Percentiles rank a stretch among this genome's conserved stretches.
phyloP scores from a whole-genome alignment of 2,797 vertebrate species.

The Microctenopoma lineatum region DNA sequence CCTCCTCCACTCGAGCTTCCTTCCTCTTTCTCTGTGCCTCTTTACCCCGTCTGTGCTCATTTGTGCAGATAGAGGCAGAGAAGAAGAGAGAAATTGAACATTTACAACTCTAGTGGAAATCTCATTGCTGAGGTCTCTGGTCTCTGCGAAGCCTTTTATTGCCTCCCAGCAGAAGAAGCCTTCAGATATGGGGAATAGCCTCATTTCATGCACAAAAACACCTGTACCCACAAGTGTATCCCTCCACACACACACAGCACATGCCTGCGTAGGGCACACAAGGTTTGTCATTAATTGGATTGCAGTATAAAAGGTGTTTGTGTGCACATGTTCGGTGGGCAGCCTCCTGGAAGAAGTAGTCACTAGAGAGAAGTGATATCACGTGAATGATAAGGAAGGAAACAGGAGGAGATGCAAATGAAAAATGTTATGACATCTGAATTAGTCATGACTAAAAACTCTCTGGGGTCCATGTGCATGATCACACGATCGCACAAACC shows the following conservation, averaged over 20 bases:
- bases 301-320: conserved; percentile 45
- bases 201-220: conserved; percentile 53
- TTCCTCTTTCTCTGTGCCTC: background rate
- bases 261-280: conserved; percentile 6
- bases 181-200: conserved; percentile 77
- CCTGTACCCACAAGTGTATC: background rate
- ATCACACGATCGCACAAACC: conserved; percentile 25
- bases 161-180: conserved; percentile 65
- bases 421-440: conserved; percentile 33
- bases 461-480: conserved; percentile 4
- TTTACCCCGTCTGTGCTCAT: conserved; percentile 12
- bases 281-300: conserved; percentile 70
- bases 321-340: conserved; percentile 5
- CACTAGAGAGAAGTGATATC: conserved; percentile 26
- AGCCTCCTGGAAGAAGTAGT: conserved; percentile 23
- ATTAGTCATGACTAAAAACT: conserved; percentile 38
- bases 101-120: conserved; percentile 78
- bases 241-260: background rate
- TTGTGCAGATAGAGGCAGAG: conserved; percentile 34
- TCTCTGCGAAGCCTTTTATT: conserved; percentile 79
- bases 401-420: conserved; percentile 21
- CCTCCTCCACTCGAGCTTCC: background rate
- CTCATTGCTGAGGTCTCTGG: conserved; percentile 63
- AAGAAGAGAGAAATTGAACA: conserved; percentile 69
- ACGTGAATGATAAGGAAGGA: conserved; percentile 15